Percentiles rank a stretch among this genome's conserved stretches.
phyloP scores from a whole-genome alignment of 2,888 invertebrate species.

The Mimachlamys varia region DNA sequence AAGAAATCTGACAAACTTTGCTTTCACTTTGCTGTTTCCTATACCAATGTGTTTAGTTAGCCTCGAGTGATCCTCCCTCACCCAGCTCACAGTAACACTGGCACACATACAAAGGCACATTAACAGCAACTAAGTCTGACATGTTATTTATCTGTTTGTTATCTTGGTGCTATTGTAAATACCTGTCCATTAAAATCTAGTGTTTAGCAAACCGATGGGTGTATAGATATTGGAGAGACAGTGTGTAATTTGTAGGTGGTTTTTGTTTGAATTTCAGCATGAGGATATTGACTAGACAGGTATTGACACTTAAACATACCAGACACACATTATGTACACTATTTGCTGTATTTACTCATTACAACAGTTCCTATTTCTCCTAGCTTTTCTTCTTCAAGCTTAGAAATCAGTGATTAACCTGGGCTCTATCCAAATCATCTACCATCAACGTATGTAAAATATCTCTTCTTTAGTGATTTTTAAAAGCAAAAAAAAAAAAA shows the following conservation, averaged over 20 bases:
- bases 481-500: not conserved
- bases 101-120: no score
- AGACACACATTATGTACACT: slow-evolving; percentile 27
- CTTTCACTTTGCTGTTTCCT: no score
- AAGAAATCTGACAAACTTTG: no score
- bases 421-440: not conserved
- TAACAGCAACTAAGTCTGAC: no score
- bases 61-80: no score
- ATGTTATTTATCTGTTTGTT: no score
- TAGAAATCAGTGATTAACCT: slow-evolving; percentile 13
- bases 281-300: not conserved
- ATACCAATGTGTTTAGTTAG: no score
- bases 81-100: no score
- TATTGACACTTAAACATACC: not conserved
- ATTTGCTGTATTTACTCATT: not conserved
- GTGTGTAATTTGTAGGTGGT: not conserved
- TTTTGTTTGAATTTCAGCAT: not conserved
- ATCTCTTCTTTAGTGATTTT: not conserved
- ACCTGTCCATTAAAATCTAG: not conserved
- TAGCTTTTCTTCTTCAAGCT: not conserved
- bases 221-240: not conserved
- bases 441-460: not conserved
- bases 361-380: not conserved
- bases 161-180: not conserved
- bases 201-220: not conserved